Base-by-base conservation (phyloP, 2,113 vertebrate genomes). In the Stigmatopora nigra region DNA sequence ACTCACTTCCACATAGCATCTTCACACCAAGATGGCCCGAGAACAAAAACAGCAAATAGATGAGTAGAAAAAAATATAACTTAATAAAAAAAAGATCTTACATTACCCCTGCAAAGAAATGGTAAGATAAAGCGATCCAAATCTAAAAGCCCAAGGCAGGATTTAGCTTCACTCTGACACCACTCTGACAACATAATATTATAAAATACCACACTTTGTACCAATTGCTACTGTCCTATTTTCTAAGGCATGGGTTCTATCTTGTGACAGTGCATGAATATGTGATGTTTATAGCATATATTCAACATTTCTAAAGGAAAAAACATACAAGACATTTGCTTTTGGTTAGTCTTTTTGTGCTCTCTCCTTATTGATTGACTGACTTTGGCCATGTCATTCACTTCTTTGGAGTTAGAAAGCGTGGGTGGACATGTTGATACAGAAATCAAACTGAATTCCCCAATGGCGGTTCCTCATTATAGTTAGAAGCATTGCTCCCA, bases 371-470 rank as follows among this genome's bases (percentile, higher is more conserved):
- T 69, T 46, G 71, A 78, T 68, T 15, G 16, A 11, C 63, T 61
- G 49, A 45, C 58, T 71, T 73, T 78, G 41, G 73, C 65, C 71
- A 45, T 64, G 63, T 77, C 57, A 65, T 69, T 73, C 61, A 49
- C 45, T 64, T 56, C 64, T 62, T 47, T 67, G 60, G 41, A 75
- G 38, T 36, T 11, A 59, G 67, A 72, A 38, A 25, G 67, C 45
- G 76, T 68, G 57, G 78, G 78, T 16, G 64, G 68, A 65, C 25
- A 53, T 55, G 78, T 82, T 69, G 78, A 90, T 83, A 64, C 46
- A 73, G 35, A 79, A 69, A 78, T 82, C 68, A 55, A 77, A 71
- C 46, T 73, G 55, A 77, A 75, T 70, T 79, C 71, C 55, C 68
- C 36, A 53, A 7, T 63, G 63, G 75, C 67, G 38, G 69, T 65